Conservation (phyloP, 1,140 invertebrate genomes). For the Drosophila ohnishii region DNA sequence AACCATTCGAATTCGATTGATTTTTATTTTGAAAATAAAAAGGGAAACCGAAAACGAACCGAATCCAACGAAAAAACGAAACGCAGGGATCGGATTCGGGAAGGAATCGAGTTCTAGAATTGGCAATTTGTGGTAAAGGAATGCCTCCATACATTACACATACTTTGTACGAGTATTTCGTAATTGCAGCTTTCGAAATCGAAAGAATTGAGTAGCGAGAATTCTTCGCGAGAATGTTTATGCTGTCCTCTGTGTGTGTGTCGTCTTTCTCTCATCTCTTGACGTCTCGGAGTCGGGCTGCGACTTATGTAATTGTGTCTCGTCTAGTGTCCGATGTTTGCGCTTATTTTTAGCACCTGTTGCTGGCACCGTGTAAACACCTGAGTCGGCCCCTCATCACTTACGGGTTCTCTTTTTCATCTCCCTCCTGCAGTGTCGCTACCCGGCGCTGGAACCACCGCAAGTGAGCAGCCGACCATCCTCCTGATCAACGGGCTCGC, state of each 20-base stretch:
- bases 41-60: conserved; percentile 45
- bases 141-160: conserved; percentile 20
- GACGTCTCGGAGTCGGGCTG: conserved; percentile 18
- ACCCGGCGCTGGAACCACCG: conserved; percentile 73
- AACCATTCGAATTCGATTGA: conserved; percentile 43
- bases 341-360: conserved; percentile 78
- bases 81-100: conserved; percentile 15
- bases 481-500: conserved; percentile 74
- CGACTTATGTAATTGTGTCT: conserved; percentile 60
- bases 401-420: conserved; percentile 11
- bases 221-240: conserved; percentile 26
- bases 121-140: conserved; percentile 49
- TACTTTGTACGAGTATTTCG: conserved; percentile 49
- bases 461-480: conserved; percentile 77
- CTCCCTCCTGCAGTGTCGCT: conserved; percentile 70
- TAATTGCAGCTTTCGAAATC: conserved; percentile 59
- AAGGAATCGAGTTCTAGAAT: conserved; percentile 11
- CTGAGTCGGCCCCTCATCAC: conserved; percentile 25
- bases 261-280: conserved; percentile 11
- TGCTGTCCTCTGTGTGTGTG: conserved; percentile 12
- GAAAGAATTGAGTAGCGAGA: conserved; percentile 24
- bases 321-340: conserved; percentile 47
- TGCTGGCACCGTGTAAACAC: conserved; percentile 45
- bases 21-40: conserved; percentile 53
- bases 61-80: conserved; percentile 54